These are phyloP conservation scores for Trichogramma evanescens DNA, from an alignment of 2,888 invertebrate species.

Conservation along the genomic window DNA sequence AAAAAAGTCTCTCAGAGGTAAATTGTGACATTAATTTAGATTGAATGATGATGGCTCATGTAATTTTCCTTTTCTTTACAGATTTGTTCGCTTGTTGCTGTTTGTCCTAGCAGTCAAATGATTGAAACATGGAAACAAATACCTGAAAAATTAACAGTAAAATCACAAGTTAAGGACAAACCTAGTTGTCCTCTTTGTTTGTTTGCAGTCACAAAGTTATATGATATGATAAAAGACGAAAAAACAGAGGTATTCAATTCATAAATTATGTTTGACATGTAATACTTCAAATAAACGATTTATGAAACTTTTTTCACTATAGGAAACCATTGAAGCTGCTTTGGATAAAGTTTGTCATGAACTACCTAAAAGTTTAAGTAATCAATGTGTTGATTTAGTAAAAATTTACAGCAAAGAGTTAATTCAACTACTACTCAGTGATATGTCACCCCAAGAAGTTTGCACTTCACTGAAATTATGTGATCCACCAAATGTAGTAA, in stretches of 20 bases:
- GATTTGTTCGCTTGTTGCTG: slow-evolving; percentile 65
- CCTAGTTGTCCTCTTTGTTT: slow-evolving; percentile 77
- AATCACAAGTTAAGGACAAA: slow-evolving; percentile 52
- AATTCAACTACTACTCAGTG: slow-evolving; percentile 68
- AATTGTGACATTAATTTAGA: slow-evolving; percentile 28
- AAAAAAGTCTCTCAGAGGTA: slow-evolving; percentile 63
- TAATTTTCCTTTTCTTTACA: slow-evolving; percentile 33
- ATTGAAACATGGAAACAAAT: slow-evolving; percentile 38
- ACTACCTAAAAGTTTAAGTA: slow-evolving; percentile 57
- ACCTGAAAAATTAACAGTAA: slow-evolving; percentile 49
- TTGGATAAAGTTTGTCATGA: slow-evolving; percentile 65
- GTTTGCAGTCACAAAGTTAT: slow-evolving; percentile 70
- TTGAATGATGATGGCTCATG: background rate
- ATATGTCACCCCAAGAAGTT: slow-evolving; percentile 68
- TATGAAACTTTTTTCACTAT: background rate
- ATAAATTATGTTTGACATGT: background rate
- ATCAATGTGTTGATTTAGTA: slow-evolving; percentile 70
- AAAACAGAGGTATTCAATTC: slow-evolving; percentile 55
- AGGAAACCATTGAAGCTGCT: slow-evolving; percentile 66
- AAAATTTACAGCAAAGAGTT: slow-evolving; percentile 69
- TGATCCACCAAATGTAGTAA: slow-evolving; percentile 33
- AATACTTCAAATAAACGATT: background rate
- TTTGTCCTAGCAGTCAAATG: slow-evolving; percentile 57
- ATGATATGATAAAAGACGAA: slow-evolving; percentile 64
- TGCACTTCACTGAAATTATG: slow-evolving; percentile 74